Conservation (phyloP, 2,797 vertebrate species). For the Catostomus latipinnis region DNA sequence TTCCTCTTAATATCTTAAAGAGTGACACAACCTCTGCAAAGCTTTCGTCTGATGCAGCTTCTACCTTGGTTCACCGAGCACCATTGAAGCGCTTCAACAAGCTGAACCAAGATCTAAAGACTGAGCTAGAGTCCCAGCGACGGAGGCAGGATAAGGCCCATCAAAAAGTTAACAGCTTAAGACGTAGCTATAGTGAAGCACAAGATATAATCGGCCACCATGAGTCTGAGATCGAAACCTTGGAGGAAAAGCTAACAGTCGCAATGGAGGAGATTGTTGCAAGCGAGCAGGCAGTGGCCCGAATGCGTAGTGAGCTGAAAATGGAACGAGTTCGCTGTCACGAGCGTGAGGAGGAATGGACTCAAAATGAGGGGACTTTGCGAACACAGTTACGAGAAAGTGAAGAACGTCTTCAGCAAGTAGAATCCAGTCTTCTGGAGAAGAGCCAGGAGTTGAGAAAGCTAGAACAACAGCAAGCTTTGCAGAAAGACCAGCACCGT, state of each 20-base stretch:
- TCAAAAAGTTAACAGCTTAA: slow-evolving; percentile 89
- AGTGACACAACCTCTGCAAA: slow-evolving; percentile 76
- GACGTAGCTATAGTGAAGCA: slow-evolving; percentile 91
- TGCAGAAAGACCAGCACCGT: slow-evolving; percentile 89
- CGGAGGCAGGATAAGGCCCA: slow-evolving; percentile 88
- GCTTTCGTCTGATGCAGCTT: slow-evolving; percentile 46
- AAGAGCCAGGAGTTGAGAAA: slow-evolving; percentile 90
- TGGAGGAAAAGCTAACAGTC: slow-evolving; percentile 87
- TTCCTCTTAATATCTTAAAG: slow-evolving; percentile 98
- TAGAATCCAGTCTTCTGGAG: slow-evolving; percentile 88
- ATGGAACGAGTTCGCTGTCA: slow-evolving; percentile 86
- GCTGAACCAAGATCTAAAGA: slow-evolving; percentile 92
- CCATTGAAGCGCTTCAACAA: slow-evolving; percentile 91
- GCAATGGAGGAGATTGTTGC: slow-evolving; percentile 88
- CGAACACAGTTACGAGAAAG: slow-evolving; percentile 88
- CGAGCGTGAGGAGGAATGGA: slow-evolving; percentile 88
- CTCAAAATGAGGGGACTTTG: slow-evolving; percentile 79
- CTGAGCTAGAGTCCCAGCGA: slow-evolving; percentile 88
- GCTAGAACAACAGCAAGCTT: slow-evolving; percentile 88
- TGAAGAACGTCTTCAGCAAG: slow-evolving; percentile 87
- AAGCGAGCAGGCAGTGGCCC: slow-evolving; percentile 89
- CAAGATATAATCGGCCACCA: slow-evolving; percentile 89
- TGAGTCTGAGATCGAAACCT: slow-evolving; percentile 87
- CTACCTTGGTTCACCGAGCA: slow-evolving; percentile 82
- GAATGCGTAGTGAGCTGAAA: slow-evolving; percentile 89